Conservation (phyloP, 37 sponge, comb jelly and placozoan species). For the Geodia barretti region DNA sequence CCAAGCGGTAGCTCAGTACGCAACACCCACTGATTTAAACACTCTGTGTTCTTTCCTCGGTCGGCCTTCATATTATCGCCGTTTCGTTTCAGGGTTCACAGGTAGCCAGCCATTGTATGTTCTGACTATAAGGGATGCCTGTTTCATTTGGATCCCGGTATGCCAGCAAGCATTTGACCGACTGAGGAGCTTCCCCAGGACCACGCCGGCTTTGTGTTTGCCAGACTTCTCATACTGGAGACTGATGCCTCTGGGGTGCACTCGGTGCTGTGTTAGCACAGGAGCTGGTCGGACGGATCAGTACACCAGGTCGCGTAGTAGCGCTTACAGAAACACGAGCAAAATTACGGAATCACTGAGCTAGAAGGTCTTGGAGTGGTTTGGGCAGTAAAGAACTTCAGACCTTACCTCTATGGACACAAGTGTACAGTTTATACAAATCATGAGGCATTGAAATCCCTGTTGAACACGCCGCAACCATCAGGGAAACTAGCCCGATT, state of each 20-base stretch:
- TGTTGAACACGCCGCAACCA: slow-evolving; percentile 18
- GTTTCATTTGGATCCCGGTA: slow-evolving; percentile 19
- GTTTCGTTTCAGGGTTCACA: slow-evolving; percentile 27
- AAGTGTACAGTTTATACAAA: slow-evolving; percentile 33
- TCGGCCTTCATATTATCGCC: slow-evolving; percentile 9
- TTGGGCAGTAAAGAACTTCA: slow-evolving; percentile 40
- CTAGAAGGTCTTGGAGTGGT: slow-evolving; percentile 54
- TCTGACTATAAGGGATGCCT: slow-evolving; percentile 15
- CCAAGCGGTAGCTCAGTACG: neutral
- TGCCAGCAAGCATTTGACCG: slow-evolving; percentile 25
- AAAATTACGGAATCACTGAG: slow-evolving; percentile 48
- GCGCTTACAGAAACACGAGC: slow-evolving; percentile 48
- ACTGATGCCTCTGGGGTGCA: no score
- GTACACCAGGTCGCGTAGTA: slow-evolving; percentile 19
- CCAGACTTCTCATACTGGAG: slow-evolving; percentile 50
- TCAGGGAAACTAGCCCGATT: slow-evolving; percentile 37
- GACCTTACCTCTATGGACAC: slow-evolving; percentile 56
- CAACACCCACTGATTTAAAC: slow-evolving; percentile 7
- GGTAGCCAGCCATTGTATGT: slow-evolving; percentile 32
- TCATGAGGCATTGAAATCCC: slow-evolving; percentile 31
- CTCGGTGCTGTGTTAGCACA: no score
- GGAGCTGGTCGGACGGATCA: slow-evolving; percentile 21
- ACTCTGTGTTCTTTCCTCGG: slow-evolving; percentile 28
- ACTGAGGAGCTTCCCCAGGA: slow-evolving; percentile 6
- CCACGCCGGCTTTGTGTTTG: slow-evolving; percentile 20